These are phyloP conservation scores for Conistra vaccinii DNA, from an alignment of 2,888 invertebrate species.

Conservation along the genomic window DNA sequence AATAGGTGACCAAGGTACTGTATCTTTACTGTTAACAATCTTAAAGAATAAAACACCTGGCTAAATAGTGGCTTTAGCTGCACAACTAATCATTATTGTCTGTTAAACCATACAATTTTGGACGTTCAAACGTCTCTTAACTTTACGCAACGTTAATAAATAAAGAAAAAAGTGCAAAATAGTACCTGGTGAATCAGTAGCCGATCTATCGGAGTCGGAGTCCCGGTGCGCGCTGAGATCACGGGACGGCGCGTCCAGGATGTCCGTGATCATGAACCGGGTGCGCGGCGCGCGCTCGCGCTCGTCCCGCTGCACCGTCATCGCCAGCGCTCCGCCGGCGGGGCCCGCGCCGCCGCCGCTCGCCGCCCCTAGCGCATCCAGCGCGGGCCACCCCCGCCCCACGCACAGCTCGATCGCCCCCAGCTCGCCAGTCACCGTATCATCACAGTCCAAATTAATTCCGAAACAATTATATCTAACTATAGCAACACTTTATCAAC, in stretches of 20 bases:
- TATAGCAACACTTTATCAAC: constrained; percentile 55
- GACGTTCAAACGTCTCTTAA: not conserved
- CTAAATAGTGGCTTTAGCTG: constrained; percentile 85
- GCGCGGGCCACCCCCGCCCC: constrained; percentile 81
- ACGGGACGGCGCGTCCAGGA: constrained; percentile 91
- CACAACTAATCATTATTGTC: not conserved
- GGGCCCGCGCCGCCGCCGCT: constrained; percentile 82
- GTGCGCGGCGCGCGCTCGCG: constrained; percentile 95
- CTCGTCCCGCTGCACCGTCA: constrained; percentile 92
- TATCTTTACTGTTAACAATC: not conserved
- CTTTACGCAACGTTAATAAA: not conserved
- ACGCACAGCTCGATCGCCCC: constrained; percentile 80
- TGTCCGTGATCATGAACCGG: constrained; percentile 97
- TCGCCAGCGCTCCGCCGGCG: constrained; percentile 90
- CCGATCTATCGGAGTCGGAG: constrained; percentile 90
- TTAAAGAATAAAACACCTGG: constrained; percentile 77
- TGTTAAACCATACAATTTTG: not conserved
- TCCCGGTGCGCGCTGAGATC: constrained; percentile 91
- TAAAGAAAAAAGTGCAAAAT: not conserved
- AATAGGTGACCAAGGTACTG: not conserved
- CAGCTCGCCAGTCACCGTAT: constrained; percentile 75
- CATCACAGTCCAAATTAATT: constrained; percentile 71
- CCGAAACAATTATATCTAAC: constrained; percentile 40
- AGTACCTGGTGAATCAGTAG: constrained; percentile 89
- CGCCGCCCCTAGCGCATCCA: constrained; percentile 83